Percentiles rank a stretch among this genome's conserved stretches.
Conservation (phyloP, 2,113 vertebrate genomes). For the Anseranas semipalmata region DNA sequence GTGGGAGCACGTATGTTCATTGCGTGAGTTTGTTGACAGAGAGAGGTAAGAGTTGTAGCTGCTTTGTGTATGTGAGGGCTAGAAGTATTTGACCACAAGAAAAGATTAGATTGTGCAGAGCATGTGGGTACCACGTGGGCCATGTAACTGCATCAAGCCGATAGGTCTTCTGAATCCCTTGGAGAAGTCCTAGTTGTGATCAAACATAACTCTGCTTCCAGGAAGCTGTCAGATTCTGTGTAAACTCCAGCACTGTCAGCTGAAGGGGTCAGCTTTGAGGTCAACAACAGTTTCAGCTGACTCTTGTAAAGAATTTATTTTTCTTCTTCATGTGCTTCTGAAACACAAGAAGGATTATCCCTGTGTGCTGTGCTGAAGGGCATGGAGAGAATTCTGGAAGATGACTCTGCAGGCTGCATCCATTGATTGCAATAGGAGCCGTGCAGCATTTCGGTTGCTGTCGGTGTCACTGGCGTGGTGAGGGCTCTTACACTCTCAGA, state of each 20-base stretch:
- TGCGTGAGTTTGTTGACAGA: background rate
- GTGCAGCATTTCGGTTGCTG: background rate
- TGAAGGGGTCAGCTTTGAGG: background rate
- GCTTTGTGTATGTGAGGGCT: background rate
- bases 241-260: background rate
- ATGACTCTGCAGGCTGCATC: background rate
- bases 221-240: background rate
- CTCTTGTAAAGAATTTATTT: background rate
- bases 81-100: background rate
- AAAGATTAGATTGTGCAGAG: background rate
- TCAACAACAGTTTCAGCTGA: background rate
- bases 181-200: background rate
- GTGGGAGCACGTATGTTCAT: background rate
- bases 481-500: background rate
- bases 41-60: background rate
- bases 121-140: background rate
- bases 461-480: background rate
- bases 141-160: background rate
- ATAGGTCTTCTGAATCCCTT: background rate
- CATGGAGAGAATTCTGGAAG: background rate
- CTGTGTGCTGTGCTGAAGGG: constrained; percentile 10
- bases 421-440: constrained; percentile 9
- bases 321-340: background rate
- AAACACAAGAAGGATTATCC: background rate
- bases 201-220: background rate